Evolutionary conservation across 1,140 invertebrate genomes (phyloP), one percentile per base, ranked within the genome.

Genomic region (Polyergus mexicanus): DNA sequence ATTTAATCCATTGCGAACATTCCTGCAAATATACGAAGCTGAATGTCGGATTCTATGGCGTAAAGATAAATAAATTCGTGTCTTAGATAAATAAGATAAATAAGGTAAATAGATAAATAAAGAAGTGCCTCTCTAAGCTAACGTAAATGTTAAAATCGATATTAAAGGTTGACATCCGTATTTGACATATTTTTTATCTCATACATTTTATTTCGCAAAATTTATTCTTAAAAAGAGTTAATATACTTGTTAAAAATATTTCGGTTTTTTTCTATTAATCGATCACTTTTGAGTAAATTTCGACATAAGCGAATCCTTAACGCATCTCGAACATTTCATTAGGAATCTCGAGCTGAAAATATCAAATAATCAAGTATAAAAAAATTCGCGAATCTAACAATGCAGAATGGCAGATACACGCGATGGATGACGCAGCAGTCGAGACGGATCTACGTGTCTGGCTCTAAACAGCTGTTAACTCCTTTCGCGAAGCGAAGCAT

Each of bases 1-100:
- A 78, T 81, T 75, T 89, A 86, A 89, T 90, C 87, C 85, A 78
- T 85, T 68, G 38, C 72, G 76, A 89, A 72, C 60, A 71, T 72
- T 60, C 90, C 90, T 68, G 28, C 58, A 76, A 85, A 85, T 87
- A 83, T 54, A 72, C 47, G 22, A 71, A 71, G 25, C 65, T 44
- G 11, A 25, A 72, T 83, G 66, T 81, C 54, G 25, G 25, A 71
- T 81, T 81, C 13, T 11, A 71, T 60, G 38, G 1, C 25, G 28
- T n/a, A 19, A 44, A 38, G 19, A 54, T 83, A 38, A 72, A 58
- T 83, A 83, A 83, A 72, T 72, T n/a, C 19, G 11, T 28, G 25
- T 28, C 25, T 28, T 1, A 28, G 25, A 28, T 28, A 28, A 28
- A 28, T 28, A 28, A 28, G 25, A 28, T 28, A 28, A 28, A 28